Conservation (phyloP, 2,113 vertebrate species). For the Notiomystis cincta region DNA sequence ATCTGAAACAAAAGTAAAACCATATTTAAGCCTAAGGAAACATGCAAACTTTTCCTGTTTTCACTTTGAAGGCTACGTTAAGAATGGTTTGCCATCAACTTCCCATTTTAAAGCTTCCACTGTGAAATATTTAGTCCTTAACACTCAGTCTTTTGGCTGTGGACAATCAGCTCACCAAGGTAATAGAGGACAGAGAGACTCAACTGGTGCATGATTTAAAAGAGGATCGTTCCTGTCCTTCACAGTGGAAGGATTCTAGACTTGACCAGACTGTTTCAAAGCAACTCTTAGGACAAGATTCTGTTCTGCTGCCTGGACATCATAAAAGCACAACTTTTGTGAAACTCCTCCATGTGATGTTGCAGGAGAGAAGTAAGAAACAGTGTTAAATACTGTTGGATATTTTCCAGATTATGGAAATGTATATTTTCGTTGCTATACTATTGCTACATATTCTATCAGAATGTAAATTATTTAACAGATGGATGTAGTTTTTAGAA, state of each 20-base stretch:
- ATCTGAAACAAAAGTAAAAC: not conserved
- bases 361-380: not conserved
- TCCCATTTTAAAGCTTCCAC: not conserved
- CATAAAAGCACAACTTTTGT: not conserved
- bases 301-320: not conserved
- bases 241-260: not conserved
- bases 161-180: not conserved
- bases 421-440: not conserved
- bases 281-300: not conserved
- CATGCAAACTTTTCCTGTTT: not conserved
- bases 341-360: not conserved
- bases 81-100: not conserved
- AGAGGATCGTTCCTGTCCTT: not conserved
- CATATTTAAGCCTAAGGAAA: not conserved
- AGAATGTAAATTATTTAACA: conserved; percentile 25
- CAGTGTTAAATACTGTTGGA: not conserved
- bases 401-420: conserved; percentile 11
- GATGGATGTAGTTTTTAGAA: conserved; percentile 9
- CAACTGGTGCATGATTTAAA: not conserved
- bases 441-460: not conserved
- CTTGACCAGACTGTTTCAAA: not conserved
- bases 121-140: not conserved
- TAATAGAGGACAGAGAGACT: not conserved
- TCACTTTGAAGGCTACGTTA: not conserved
- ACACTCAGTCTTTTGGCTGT: not conserved